Evolutionary conservation across 2,888 invertebrate genomes (phyloP).

Genomic region (Monopis laevigella): DNA sequence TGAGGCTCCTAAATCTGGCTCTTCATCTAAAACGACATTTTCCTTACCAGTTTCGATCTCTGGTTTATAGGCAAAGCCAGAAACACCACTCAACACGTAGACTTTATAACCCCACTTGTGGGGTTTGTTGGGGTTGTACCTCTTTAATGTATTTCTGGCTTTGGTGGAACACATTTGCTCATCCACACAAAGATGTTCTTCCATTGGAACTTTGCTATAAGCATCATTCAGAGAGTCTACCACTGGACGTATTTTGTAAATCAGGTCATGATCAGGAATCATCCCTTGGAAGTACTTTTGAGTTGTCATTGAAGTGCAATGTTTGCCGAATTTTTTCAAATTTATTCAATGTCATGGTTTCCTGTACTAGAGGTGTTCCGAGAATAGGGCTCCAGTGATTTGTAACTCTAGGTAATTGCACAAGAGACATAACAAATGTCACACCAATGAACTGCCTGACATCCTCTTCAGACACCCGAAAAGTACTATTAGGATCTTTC

Average conservation of each 20-base stretch:
- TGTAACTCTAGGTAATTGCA: constrained; percentile 21
- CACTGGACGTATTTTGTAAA: constrained; percentile 22
- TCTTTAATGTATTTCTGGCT: constrained; percentile 21
- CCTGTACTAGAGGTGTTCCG: constrained; percentile 19
- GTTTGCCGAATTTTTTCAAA: constrained; percentile 21
- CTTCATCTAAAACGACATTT: too few relatives aligned
- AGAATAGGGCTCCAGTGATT: constrained; percentile 18
- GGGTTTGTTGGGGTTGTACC: too few relatives aligned
- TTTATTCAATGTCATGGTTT: constrained; percentile 20
- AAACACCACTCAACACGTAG: too few relatives aligned
- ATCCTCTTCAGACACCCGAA: constrained; percentile 19
- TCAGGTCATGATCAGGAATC: constrained; percentile 12
- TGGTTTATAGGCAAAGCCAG: too few relatives aligned
- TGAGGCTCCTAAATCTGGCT: too few relatives aligned
- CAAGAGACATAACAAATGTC: constrained; percentile 21
- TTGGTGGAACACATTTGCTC: constrained; percentile 26
- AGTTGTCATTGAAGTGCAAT: constrained; percentile 22
- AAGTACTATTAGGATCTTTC: too few relatives aligned
- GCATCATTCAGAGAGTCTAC: constrained; percentile 20
- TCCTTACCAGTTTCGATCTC: too few relatives aligned
- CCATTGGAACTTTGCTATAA: too few relatives aligned
- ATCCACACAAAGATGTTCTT: too few relatives aligned
- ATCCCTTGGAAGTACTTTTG: background rate
- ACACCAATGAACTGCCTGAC: constrained; percentile 20
- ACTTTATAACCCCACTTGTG: too few relatives aligned